These are phyloP conservation scores for Daphoenositta chrysoptera DNA, from an alignment of 2,113 vertebrate species.

Conservation along the genomic window DNA sequence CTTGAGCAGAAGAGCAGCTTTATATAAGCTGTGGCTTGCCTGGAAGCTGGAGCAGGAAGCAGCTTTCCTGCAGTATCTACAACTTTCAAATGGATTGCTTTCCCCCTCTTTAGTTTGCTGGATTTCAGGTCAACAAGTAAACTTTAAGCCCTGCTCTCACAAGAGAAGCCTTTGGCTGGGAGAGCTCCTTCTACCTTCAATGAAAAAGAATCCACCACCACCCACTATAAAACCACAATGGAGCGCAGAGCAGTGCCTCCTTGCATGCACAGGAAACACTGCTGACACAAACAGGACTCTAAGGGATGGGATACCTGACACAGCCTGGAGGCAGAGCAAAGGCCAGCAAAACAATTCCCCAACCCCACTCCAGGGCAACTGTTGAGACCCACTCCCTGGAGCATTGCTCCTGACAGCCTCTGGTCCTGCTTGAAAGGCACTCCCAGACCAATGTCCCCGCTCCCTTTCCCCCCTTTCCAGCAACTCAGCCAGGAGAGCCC, in stretches of 20 bases:
- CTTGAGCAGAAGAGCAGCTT: conserved; percentile 39
- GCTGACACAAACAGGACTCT: not conserved
- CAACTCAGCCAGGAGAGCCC: not conserved
- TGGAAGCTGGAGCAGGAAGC: conserved; percentile 4
- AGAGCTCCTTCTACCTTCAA: not conserved
- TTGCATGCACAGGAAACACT: not conserved
- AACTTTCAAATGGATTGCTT: conserved; percentile 4
- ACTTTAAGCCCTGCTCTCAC: not conserved
- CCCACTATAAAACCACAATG: not conserved
- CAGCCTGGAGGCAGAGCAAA: not conserved
- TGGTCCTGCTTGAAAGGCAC: not conserved
- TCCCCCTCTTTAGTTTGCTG: not conserved
- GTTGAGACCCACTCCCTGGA: not conserved
- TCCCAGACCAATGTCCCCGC: not conserved
- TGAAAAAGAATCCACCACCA: not conserved
- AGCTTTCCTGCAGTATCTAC: conserved; percentile 10
- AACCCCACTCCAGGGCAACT: not conserved
- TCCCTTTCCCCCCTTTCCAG: not conserved
- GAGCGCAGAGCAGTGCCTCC: not conserved
- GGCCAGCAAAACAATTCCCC: not conserved
- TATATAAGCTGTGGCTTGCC: conserved; percentile 38
- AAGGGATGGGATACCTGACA: not conserved
- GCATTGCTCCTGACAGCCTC: not conserved
- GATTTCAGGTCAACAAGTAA: conserved; percentile 23
- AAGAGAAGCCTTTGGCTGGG: not conserved